phyloP scores from a whole-genome alignment of 1,140 invertebrate genomes.

The Drosophila pallidifrons region DNA sequence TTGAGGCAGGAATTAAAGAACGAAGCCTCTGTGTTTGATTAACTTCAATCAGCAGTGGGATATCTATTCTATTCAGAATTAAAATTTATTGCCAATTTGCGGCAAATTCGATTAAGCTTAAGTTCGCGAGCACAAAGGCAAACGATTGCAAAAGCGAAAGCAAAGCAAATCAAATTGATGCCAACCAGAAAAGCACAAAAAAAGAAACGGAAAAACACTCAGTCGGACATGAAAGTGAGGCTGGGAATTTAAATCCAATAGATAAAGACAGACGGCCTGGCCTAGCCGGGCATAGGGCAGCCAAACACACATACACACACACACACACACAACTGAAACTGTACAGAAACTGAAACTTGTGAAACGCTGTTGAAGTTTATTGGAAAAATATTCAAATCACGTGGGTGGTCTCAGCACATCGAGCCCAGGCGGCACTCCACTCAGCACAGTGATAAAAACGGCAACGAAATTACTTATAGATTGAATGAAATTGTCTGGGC shows the following conservation, averaged over 20 bases:
- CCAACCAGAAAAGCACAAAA: constrained; percentile 31
- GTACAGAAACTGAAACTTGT: constrained; percentile 62
- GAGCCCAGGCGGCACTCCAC: constrained; percentile 21
- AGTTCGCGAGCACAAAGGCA: constrained; percentile 53
- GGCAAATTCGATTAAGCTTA: constrained; percentile 82
- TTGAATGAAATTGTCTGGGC: constrained; percentile 76
- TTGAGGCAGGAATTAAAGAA: constrained; percentile 25
- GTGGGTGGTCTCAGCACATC: constrained; percentile 77
- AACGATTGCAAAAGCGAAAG: constrained; percentile 9
- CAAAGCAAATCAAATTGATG: constrained; percentile 38
- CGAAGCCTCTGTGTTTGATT: constrained; percentile 54
- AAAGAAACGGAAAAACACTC: constrained; percentile 60
- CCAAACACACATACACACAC: neutral
- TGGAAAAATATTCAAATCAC: constrained; percentile 85
- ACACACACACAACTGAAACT: constrained; percentile 54
- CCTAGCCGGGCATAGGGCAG: constrained; percentile 33
- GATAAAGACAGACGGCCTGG: constrained; percentile 65
- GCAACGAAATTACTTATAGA: constrained; percentile 81
- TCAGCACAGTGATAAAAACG: constrained; percentile 69
- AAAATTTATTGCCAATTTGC: constrained; percentile 84
- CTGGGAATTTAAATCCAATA: constrained; percentile 80
- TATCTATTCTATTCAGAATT: constrained; percentile 71
- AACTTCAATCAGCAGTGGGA: constrained; percentile 68
- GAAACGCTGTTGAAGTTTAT: constrained; percentile 84
- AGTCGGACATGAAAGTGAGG: constrained; percentile 66